These are phyloP conservation scores for Condylostylus longicornis DNA, from an alignment of 1,140 invertebrate genomes.

Conservation along the genomic window DNA sequence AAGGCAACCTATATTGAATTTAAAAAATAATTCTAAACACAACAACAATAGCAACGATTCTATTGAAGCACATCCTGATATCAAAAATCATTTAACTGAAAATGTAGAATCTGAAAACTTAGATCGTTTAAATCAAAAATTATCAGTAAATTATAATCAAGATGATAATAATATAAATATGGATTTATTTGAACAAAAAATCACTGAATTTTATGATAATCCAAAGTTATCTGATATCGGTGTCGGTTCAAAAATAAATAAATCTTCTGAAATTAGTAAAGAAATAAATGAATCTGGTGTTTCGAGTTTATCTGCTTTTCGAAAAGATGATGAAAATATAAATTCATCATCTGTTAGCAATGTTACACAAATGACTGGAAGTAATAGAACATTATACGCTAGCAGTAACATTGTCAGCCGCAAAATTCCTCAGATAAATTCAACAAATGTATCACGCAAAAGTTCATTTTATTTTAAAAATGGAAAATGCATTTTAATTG, in stretches of 20 bases:
- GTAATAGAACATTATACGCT: not conserved
- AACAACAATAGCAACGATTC: not conserved
- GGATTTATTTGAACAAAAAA: too few species aligned
- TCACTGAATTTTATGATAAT: too few species aligned
- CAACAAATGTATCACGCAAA: conserved; percentile 4
- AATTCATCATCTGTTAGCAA: not conserved
- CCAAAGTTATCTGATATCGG: too few species aligned
- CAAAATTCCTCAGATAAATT: conserved; percentile 2
- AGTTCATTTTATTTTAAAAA: conserved; percentile 8
- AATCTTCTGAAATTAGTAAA: not conserved
- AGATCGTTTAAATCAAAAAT: too few species aligned
- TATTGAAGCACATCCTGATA: too few species aligned
- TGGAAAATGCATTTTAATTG: too few species aligned
- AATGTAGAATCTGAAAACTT: too few species aligned
- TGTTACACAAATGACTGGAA: not conserved
- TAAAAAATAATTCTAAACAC: not conserved
- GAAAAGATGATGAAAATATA: not conserved
- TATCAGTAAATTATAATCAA: too few species aligned
- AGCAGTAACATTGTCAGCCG: not conserved
- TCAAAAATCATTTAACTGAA: too few species aligned
- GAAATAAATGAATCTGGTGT: not conserved
- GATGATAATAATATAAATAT: too few species aligned
- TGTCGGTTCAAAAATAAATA: too few species aligned
- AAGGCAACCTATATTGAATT: not conserved
- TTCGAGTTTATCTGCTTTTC: not conserved